Evolutionary conservation across 2,797 vertebrate species (phyloP).

Genomic region (Alcedo atthis): DNA sequence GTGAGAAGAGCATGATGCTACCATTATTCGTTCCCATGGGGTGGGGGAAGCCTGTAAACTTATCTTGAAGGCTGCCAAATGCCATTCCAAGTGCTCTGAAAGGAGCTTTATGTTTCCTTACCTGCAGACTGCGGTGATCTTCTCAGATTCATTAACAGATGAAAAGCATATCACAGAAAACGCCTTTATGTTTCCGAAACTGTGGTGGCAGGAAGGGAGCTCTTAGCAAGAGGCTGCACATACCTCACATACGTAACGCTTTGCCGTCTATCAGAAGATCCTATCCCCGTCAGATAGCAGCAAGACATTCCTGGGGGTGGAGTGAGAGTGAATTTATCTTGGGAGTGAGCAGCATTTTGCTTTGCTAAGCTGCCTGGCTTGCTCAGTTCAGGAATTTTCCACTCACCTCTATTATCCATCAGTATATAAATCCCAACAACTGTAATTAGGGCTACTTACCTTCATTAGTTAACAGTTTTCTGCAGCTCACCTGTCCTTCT

Average conservation of each 20-base stretch:
- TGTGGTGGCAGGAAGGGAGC: neutral
- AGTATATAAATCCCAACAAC: neutral
- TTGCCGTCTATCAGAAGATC: slow-evolving; percentile 57
- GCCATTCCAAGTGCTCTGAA: slow-evolving; percentile 4
- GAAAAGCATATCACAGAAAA: slow-evolving; percentile 13
- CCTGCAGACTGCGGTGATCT: slow-evolving; percentile 28
- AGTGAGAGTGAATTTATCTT: slow-evolving; percentile 62
- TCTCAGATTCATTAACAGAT: neutral
- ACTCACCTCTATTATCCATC: neutral
- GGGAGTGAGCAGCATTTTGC: slow-evolving; percentile 50
- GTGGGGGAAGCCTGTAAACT: neutral
- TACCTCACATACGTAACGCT: slow-evolving; percentile 29
- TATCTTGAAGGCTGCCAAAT: neutral
- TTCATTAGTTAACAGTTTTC: neutral
- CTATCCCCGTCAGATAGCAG: slow-evolving; percentile 58
- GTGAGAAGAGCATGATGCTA: neutral
- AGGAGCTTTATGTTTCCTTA: slow-evolving; percentile 20
- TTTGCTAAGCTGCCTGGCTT: slow-evolving; percentile 43
- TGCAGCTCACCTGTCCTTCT: slow-evolving; percentile 30
- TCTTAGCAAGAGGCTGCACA: slow-evolving; percentile 18
- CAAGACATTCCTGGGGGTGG: slow-evolving; percentile 67
- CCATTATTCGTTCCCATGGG: neutral
- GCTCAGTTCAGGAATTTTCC: slow-evolving; percentile 64
- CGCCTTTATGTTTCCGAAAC: neutral
- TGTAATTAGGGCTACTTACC: neutral